Base-by-base conservation (phyloP, 2,113 vertebrate genomes). In the Albula glossodonta region DNA sequence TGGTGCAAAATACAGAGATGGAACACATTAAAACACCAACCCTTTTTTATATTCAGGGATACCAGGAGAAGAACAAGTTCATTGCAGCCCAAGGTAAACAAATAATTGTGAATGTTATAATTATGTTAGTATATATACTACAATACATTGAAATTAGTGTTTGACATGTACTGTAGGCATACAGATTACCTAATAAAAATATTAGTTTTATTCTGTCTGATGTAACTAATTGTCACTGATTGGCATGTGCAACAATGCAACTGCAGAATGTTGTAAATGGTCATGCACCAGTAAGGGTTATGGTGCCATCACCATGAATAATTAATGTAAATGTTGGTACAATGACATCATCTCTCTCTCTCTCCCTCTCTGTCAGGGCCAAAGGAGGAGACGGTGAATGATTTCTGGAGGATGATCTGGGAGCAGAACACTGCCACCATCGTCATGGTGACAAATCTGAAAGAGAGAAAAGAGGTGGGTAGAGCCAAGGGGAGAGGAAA, bases 341-440 rank as follows among this genome's bases (percentile, higher is more conserved):
- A 13, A 50, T 80, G 41, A 51, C 6, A 9, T 50, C 41, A 50
- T 31, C 22, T 52, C 41, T 51, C 12, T 50, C 17, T 85, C 51
- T 86, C 22, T 84, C 78, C 89, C 74, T 90, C 66, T 31, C 77
- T 88, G 60, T 89, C 92, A 99, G 98, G 98, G 92, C 98, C 98
- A 87, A 99, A 99, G 92, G 98, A 99, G 95, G 98, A 99, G 94
- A 99, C 98, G 0, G 97, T 99, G 87, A 99, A 99, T 2, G 98
- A 99, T 89, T 99, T 96, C 91, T 99, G 98, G 98, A 96, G 98
- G 88, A 99, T 99, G 98, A 99, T 99, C 94, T 99, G 98, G 98
- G 98, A 99, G 92, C 98, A 99, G 94, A 99, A 99, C 93, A 99
- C 98, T 70, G 98, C 96, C 0, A 99, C 98, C 9, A 99, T 99